phyloP scores from a whole-genome alignment of 2,797 vertebrate species.

The Molossus molossus region DNA sequence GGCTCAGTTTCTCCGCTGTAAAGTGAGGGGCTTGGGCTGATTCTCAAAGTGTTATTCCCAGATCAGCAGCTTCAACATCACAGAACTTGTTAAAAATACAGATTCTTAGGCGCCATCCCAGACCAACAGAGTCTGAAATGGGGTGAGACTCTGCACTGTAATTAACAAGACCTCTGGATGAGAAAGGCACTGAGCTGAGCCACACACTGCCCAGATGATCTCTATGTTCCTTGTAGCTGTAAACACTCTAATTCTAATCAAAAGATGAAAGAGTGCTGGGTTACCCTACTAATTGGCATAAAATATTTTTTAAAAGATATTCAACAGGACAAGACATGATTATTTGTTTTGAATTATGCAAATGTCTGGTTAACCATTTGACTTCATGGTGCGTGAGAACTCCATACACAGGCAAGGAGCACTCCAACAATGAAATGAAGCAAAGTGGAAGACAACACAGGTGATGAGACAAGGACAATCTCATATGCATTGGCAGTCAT shows the following conservation, averaged over 20 bases:
- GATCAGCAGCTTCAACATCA: background rate
- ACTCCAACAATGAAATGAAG: background rate
- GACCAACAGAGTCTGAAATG: background rate
- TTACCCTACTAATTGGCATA: background rate
- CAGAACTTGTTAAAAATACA: background rate
- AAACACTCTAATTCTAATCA: background rate
- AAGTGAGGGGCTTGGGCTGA: background rate
- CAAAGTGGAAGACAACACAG: background rate
- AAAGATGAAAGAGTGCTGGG: conserved; percentile 8
- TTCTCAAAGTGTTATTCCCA: background rate
- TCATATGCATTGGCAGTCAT: background rate
- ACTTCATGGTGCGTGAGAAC: background rate
- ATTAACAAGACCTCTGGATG: background rate
- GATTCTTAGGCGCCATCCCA: background rate
- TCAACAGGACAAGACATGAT: background rate
- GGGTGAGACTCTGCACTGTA: background rate
- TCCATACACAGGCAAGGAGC: background rate
- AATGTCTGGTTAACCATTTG: background rate
- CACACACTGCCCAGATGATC: background rate
- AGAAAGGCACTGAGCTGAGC: conserved; percentile 1
- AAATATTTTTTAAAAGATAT: background rate
- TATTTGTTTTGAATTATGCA: background rate
- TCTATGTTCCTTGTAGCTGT: background rate
- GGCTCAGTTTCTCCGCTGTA: background rate
- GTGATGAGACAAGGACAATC: background rate